Evolutionary conservation across 2,797 vertebrate genomes (phyloP).

Genomic region (Gouania willdenowi): DNA sequence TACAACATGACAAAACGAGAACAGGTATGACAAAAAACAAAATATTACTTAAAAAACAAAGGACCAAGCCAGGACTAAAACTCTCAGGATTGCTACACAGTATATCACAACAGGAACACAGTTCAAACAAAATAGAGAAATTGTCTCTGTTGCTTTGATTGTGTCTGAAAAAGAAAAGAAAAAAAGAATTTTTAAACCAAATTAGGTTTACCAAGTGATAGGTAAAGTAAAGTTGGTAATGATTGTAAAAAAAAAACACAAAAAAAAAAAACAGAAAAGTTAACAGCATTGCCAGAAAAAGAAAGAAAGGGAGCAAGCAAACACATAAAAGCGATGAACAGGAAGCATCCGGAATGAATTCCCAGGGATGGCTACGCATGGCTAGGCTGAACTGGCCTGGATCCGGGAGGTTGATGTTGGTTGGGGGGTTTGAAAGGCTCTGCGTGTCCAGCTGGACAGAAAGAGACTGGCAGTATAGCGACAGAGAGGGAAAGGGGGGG

Average conservation of each 20-base stretch:
- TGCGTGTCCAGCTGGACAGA: constrained; percentile 66
- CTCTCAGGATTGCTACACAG: no score
- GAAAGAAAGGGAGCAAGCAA: constrained; percentile 29
- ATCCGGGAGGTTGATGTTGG: constrained; percentile 63
- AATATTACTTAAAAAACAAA: no score
- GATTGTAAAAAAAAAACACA: constrained; percentile 21
- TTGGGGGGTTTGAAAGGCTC: constrained; percentile 56
- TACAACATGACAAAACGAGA: no score
- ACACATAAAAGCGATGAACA: constrained; percentile 61
- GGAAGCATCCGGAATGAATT: constrained; percentile 74
- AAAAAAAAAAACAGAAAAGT: constrained; percentile 22
- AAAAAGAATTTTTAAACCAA: no score
- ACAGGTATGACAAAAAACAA: no score
- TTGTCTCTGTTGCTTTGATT: no score
- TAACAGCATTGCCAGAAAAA: constrained; percentile 33
- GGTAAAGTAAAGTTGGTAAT: constrained; percentile 20
- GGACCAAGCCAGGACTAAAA: no score
- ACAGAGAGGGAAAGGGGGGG: constrained; percentile 18
- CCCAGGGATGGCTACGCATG: constrained; percentile 71
- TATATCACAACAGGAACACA: no score
- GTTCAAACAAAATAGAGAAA: no score
- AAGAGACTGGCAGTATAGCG: constrained; percentile 40
- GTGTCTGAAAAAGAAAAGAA: no score
- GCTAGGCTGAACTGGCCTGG: constrained; percentile 71
- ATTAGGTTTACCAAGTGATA: neutral